Evolutionary conservation across 2,888 invertebrate genomes (phyloP), one percentile per base, ranked within the genome.

Genomic region (Eremobia ochroleuca): DNA sequence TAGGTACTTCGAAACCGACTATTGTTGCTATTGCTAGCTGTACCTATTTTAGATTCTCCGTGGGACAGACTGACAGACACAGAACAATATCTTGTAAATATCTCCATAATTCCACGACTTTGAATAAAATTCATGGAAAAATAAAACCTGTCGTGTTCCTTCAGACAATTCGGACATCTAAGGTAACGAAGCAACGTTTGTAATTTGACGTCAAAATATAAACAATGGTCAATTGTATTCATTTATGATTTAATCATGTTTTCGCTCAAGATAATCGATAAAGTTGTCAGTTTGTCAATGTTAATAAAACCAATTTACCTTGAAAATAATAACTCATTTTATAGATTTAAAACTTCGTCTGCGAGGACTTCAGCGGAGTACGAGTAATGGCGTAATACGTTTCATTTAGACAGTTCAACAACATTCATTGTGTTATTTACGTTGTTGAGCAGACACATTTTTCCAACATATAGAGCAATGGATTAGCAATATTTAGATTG

Each of bases 151-250:
- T n/a, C 52, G 9, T 21, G 43, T n/a, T 46, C 25, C 0, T 11
- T 28, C 1, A 18, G 15, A 61, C 21, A 43, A 43, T 40, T 40
- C 3, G 3, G 21, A 80, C 34, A 34, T n/a, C 43, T 43, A 18
- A 62, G 52, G 9, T 25, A 37, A 61, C 9, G 37, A 43, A 62
- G 65, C 28, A 40, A 25, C 2, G 5, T 58, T 5, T n/a, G n/a
- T 77, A 64, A 64, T 52, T 76, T 55, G 18, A 76, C n/a, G 66
- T 40, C 21, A 21, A 31, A 66, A 66, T 59, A 11, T 21, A 59
- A 40, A 77, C 79, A 77, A 77, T 79, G 5, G 58, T 0, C 31
- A 59, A 78, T 82, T 75, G n/a, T 58, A 28, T 49, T 65, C 0
- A 55, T 46, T 81, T 1, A n/a, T 25, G 6, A 37, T 31, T 58